A percentile compares a stretch with the other conserved stretches of the same genome.
These are phyloP conservation scores for Antedon mediterranea DNA, from an alignment of 53 echinoderm and acorn worm genomes.

Conservation along the genomic window DNA sequence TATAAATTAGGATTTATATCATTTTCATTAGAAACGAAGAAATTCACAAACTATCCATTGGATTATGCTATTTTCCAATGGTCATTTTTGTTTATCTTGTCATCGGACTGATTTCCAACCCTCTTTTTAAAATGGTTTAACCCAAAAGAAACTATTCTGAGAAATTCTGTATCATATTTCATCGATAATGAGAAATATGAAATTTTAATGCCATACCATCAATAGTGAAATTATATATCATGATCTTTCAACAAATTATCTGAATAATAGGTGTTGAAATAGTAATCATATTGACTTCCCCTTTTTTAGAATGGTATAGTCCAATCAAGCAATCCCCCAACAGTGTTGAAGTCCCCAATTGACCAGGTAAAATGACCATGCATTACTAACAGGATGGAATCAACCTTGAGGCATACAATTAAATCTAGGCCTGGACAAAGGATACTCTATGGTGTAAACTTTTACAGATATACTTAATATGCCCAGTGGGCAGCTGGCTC, in stretches of 20 bases:
- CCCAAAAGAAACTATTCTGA: neutral
- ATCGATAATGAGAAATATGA: neutral
- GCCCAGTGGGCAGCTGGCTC: neutral
- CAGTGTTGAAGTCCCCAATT: neutral
- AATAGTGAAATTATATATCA: neutral
- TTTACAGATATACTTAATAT: neutral
- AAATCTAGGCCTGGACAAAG: conserved; percentile 1
- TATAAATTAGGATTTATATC: too few species aligned
- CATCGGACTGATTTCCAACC: neutral
- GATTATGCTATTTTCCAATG: too few species aligned
- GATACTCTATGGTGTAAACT: neutral
- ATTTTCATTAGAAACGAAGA: too few species aligned
- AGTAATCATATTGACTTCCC: neutral
- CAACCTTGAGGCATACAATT: neutral
- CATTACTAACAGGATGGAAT: neutral
- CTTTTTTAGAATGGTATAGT: neutral
- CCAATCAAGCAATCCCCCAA: neutral
- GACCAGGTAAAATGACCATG: neutral
- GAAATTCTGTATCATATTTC: neutral
- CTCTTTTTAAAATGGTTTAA: neutral
- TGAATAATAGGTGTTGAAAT: too few species aligned
- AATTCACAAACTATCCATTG: too few species aligned
- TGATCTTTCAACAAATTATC: neutral
- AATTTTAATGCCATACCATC: neutral
- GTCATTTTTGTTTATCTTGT: too few species aligned